phyloP scores from a whole-genome alignment of 2,888 invertebrate species.

The Pomacea canaliculata region DNA sequence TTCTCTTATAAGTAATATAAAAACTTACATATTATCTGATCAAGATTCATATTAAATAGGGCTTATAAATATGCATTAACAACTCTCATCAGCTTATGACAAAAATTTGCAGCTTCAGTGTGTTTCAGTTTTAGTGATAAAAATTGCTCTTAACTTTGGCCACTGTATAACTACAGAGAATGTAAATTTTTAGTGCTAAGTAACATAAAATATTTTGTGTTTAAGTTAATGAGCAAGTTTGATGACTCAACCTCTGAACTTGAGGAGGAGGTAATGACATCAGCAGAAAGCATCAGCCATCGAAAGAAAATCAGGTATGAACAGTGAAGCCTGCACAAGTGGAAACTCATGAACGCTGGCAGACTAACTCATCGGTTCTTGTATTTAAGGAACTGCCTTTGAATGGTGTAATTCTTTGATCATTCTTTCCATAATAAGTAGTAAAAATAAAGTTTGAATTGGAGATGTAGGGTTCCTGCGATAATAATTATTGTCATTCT shows the following conservation, averaged over 20 bases:
- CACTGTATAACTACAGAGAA: too few relatives aligned
- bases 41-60: too few relatives aligned
- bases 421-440: not conserved
- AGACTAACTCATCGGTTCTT: too few relatives aligned
- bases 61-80: too few relatives aligned
- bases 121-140: too few relatives aligned
- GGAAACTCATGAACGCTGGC: too few relatives aligned
- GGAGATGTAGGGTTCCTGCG: not conserved
- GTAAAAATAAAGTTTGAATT: not conserved
- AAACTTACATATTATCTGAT: too few relatives aligned
- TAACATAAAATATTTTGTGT: not conserved
- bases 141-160: too few relatives aligned
- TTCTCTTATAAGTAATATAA: not conserved
- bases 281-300: conserved; percentile 45
- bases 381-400: too few relatives aligned
- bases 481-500: not conserved
- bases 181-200: too few relatives aligned
- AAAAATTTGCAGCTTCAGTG: too few relatives aligned
- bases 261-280: conserved; percentile 53
- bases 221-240: conserved; percentile 52
- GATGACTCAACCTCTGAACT: conserved; percentile 57
- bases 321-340: not conserved
- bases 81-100: too few relatives aligned
- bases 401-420: not conserved
- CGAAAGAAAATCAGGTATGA: conserved; percentile 54